Evolutionary conservation across 1,140 invertebrate genomes (phyloP).

Genomic region (Brachionus plicatilis): DNA sequence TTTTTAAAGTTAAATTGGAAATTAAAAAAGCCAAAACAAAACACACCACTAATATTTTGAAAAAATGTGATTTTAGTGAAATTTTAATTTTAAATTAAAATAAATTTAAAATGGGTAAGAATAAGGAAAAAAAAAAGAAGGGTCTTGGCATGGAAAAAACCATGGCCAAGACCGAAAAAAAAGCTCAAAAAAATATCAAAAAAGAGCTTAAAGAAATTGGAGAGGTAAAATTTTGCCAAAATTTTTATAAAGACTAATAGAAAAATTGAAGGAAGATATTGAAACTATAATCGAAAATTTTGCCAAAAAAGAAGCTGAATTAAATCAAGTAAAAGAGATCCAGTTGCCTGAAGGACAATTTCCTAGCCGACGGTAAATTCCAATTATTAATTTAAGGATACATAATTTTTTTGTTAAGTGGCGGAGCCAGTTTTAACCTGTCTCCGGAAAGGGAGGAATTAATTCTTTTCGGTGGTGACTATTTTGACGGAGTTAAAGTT

Average conservation of each 20-base stretch:
- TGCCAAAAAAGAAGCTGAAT: constrained; percentile 30
- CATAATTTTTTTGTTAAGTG: constrained; percentile 56
- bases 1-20: not conserved
- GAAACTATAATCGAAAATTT: constrained; percentile 21
- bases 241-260: not conserved
- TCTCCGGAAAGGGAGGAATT: constrained; percentile 82
- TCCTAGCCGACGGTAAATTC: not conserved
- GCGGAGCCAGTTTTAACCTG: constrained; percentile 71
- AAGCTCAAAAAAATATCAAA: constrained; percentile 24
- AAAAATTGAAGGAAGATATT: constrained; percentile 26
- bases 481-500: constrained; percentile 80
- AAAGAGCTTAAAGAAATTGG: constrained; percentile 39
- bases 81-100: not conserved
- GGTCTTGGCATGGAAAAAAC: constrained; percentile 38
- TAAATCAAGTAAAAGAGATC: constrained; percentile 26
- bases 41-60: not conserved
- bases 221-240: not conserved
- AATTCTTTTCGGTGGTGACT: constrained; percentile 85
- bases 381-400: not conserved
- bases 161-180: constrained; percentile 37
- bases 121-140: constrained; percentile 39
- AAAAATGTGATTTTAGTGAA: not conserved
- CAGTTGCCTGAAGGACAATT: constrained; percentile 9
- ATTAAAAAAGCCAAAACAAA: not conserved
- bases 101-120: constrained; percentile 27